Evolutionary conservation across 2,797 vertebrate species (phyloP), one percentile per base, ranked within the genome.

Genomic region (Peromyscus melanophrys): DNA sequence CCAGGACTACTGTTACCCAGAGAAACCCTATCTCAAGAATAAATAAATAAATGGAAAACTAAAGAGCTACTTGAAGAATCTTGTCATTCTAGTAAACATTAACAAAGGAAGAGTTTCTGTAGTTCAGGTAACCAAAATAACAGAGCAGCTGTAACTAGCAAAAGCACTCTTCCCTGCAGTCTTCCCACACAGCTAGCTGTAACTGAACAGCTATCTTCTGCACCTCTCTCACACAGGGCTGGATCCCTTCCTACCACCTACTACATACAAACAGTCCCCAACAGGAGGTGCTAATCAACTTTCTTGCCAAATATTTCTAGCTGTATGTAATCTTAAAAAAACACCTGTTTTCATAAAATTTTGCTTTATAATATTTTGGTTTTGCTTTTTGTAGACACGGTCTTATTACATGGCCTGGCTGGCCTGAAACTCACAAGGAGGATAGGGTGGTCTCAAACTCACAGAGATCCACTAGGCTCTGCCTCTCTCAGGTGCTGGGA

Each of bases 81-180:
- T 57, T 90, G 82, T n/a, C 31, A 75, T 83, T 85, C 89, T 0
- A 73, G 29, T 73, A 94, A 89, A 89, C 52, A 80, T 57, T 69
- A 95, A 89, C 57, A 96, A 81, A 92, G 49, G 19, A 80, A 84
- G 31, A 57, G 81, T 92, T 83, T 89, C 63, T 82, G 37, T 16
- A 78, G 34, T 67, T 91, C 23, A 43, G 21, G 69, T 87, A 57
- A 92, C 43, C 71, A 93, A 82, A 94, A 89, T 37, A 94, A 80
- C 7, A 82, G 25, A n/a, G 12, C 13, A 34, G 55, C 14, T 75
- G 14, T 73, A 90, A 85, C 31, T 14, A 77, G 82, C 75, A 86
- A 94, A 94, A 86, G 21, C 40, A 21, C 11, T 93, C 65, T 96
- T 46, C 65, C 77, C 21, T 71, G 69, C 57, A 65, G 13, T 89